phyloP scores from a whole-genome alignment of 1,140 invertebrate genomes.

The Mylabris phalerata region DNA sequence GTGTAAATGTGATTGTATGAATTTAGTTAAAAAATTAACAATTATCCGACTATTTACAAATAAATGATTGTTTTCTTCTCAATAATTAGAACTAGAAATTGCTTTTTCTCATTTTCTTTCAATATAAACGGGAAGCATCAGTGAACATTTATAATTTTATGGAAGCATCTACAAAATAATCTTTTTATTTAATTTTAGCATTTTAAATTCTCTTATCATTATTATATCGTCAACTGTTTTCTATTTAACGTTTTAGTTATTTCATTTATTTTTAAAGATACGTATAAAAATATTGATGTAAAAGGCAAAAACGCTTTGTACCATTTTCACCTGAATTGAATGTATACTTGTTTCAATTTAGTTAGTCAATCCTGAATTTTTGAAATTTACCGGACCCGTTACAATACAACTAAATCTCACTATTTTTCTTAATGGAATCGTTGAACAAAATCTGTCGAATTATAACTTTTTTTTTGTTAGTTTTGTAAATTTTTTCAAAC shows the following conservation, averaged over 20 bases:
- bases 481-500: too few species aligned
- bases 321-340: constrained; percentile 38
- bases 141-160: constrained; percentile 22
- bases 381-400: constrained; percentile 16
- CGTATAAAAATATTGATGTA: constrained; percentile 38
- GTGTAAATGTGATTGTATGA: constrained; percentile 1
- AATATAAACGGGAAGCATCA: constrained; percentile 29
- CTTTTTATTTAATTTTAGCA: constrained; percentile 24
- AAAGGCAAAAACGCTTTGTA: constrained; percentile 41
- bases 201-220: background rate
- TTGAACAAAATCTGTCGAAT: too few species aligned
- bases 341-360: constrained; percentile 26
- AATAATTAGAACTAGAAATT: constrained; percentile 26
- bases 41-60: constrained; percentile 1
- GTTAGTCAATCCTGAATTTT: too few species aligned
- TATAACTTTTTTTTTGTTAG: too few species aligned
- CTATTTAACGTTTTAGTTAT: background rate
- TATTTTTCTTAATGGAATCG: constrained; percentile 18
- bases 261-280: constrained; percentile 29
- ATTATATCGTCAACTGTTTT: too few species aligned
- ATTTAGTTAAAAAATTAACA: too few species aligned
- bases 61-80: constrained; percentile 28
- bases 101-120: constrained; percentile 18
- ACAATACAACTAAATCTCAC: background rate
- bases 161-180: constrained; percentile 34